Evolutionary conservation across 2,888 invertebrate species (phyloP), one percentile per base, ranked within the genome.

Genomic region (Spicauda simplicius): DNA sequence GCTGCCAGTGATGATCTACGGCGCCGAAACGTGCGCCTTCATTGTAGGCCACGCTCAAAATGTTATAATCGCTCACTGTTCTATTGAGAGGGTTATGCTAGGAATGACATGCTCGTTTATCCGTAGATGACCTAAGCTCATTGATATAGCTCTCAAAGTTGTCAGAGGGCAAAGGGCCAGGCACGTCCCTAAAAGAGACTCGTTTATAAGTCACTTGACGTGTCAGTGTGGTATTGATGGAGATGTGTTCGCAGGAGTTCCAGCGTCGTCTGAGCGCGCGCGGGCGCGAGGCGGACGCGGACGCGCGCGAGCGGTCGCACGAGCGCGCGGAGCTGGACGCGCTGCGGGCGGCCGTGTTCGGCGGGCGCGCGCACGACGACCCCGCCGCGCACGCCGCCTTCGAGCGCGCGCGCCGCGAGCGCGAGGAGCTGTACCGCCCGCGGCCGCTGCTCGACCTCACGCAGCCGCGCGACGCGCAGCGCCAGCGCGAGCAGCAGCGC

Each of bases 261-360:
- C 97, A 97, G 84, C 95, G 97, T 71, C 95, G 99, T n/a, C 94
- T 99, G 67, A 97, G 97, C 45, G 98, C 98, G 82, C 95, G 99
- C 73, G 98, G 99, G 73, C 96, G 97, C 74, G 99, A 99, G 90
- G 97, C 98, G 6, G 98, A 98, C 85, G 94, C 95, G 8, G 99
- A 99, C 89, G 96, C 96, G 57, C 95, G 97, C 77, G 99, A 99
- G 91, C 94, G 99, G 16, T 96, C 96, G 79, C 96, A 96, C 78
- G 99, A 99, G 88, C 96, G 96, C 79, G 96, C 96, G 77, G 98
- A 99, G 91, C 94, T 99, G 72, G 97, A 96, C 74, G 97, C 97
- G 84, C 94, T 99, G 66, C 81, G 85, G 4, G 70, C 62, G 0
- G 74, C 69, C 58, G 73, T 77, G 73, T 70, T 74, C 78, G 94